Conservation (phyloP, 2,113 vertebrate genomes). For the Ia io region DNA sequence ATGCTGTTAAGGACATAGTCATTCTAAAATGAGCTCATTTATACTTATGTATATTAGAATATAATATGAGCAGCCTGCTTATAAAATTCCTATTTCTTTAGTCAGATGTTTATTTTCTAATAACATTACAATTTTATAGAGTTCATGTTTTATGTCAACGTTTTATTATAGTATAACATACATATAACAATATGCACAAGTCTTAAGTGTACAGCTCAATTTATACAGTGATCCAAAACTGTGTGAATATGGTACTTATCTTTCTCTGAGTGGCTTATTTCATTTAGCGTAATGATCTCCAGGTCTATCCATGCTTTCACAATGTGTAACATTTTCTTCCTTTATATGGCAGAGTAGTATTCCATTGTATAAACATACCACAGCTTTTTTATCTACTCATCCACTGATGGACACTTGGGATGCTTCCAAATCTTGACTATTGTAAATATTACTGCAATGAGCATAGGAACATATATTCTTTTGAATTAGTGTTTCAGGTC, state of each 20-base stretch:
- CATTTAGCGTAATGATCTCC: too few species aligned
- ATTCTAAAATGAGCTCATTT: background rate
- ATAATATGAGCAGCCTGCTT: background rate
- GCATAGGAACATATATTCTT: too few species aligned
- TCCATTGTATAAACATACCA: too few species aligned
- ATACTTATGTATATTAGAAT: background rate
- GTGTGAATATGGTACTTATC: background rate
- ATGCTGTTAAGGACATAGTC: background rate
- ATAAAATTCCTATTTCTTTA: background rate
- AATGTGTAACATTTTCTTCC: too few species aligned
- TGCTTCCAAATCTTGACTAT: too few species aligned
- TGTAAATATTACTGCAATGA: too few species aligned
- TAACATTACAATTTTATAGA: background rate
- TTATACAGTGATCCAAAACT: background rate
- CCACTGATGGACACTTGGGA: too few species aligned
- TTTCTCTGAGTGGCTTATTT: too few species aligned
- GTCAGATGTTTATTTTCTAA: background rate
- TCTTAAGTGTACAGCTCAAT: background rate
- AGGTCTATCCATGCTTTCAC: too few species aligned
- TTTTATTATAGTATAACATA: background rate
- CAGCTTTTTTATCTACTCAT: too few species aligned
- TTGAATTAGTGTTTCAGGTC: too few species aligned
- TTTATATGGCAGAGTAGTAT: too few species aligned
- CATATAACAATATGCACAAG: background rate
- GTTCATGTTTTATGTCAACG: background rate